These are phyloP conservation scores for Ameiurus melas DNA, from an alignment of 2,113 vertebrate genomes.

Conservation along the genomic window DNA sequence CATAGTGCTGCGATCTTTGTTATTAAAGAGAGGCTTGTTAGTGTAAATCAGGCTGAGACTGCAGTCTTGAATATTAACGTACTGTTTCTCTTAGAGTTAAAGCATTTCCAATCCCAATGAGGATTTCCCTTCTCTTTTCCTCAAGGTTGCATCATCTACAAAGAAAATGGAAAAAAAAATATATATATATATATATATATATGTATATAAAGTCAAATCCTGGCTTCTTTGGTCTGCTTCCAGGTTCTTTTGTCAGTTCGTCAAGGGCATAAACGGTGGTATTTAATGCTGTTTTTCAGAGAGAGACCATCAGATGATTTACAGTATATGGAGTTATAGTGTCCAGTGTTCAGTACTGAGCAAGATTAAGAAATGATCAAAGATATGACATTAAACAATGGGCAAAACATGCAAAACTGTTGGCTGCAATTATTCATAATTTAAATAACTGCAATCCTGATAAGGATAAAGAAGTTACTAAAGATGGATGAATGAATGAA, in stretches of 20 bases:
- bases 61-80: conserved; percentile 35
- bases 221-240: not conserved
- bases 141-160: conserved; percentile 46
- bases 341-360: not conserved
- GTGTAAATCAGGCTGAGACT: not conserved
- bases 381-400: not conserved
- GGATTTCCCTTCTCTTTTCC: not conserved
- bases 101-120: conserved; percentile 47
- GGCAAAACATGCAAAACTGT: not conserved
- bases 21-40: not conserved
- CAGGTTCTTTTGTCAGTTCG: not conserved
- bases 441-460: not conserved
- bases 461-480: not conserved
- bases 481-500: not conserved
- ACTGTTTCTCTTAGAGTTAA: not conserved
- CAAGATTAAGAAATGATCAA: not conserved
- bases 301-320: not conserved
- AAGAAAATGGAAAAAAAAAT: not conserved
- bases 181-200: not conserved
- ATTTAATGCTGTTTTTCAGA: not conserved
- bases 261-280: conserved; percentile 2
- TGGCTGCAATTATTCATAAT: not conserved
- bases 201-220: not conserved
- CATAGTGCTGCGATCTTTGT: not conserved
- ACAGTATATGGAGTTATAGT: not conserved